These are phyloP conservation scores for Ichneumoninae sp. DNA, from an alignment of 2,888 invertebrate genomes.

Conservation along the genomic window DNA sequence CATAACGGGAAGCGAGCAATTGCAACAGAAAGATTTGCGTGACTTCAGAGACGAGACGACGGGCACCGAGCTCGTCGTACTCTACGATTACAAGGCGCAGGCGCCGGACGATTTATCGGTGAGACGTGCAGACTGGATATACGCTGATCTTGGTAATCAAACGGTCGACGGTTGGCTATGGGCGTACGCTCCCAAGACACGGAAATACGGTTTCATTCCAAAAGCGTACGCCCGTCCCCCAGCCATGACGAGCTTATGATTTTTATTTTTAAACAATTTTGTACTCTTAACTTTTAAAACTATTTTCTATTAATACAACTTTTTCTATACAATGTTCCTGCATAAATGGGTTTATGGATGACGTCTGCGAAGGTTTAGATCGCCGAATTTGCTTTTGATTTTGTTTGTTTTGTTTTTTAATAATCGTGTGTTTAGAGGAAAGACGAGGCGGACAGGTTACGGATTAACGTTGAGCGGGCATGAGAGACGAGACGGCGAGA, in stretches of 20 bases:
- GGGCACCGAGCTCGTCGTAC: slow-evolving; percentile 96
- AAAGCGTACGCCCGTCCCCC: slow-evolving; percentile 97
- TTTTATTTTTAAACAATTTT: slow-evolving; percentile 39
- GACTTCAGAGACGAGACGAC: slow-evolving; percentile 82
- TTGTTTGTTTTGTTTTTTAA: slow-evolving; percentile 13
- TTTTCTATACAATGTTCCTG: slow-evolving; percentile 70
- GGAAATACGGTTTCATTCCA: slow-evolving; percentile 97
- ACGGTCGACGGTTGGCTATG: slow-evolving; percentile 97
- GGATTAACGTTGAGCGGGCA: neutral
- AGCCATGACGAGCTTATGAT: slow-evolving; percentile 93
- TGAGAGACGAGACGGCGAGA: slow-evolving; percentile 4
- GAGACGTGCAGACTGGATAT: slow-evolving; percentile 96
- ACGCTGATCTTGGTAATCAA: slow-evolving; percentile 96
- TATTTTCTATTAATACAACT: slow-evolving; percentile 75
- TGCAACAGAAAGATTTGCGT: slow-evolving; percentile 81
- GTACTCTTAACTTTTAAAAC: slow-evolving; percentile 71
- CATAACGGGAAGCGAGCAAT: slow-evolving; percentile 73
- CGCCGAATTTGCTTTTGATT: slow-evolving; percentile 5
- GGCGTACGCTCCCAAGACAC: slow-evolving; percentile 96
- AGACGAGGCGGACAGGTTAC: slow-evolving; percentile 5
- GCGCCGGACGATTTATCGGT: slow-evolving; percentile 97
- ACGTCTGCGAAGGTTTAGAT: neutral
- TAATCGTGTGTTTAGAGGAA: neutral
- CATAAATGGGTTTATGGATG: slow-evolving; percentile 17
- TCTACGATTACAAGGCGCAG: slow-evolving; percentile 98